Conservation (phyloP, 2,888 invertebrate species). For the Chydorus sphaericus region DNA sequence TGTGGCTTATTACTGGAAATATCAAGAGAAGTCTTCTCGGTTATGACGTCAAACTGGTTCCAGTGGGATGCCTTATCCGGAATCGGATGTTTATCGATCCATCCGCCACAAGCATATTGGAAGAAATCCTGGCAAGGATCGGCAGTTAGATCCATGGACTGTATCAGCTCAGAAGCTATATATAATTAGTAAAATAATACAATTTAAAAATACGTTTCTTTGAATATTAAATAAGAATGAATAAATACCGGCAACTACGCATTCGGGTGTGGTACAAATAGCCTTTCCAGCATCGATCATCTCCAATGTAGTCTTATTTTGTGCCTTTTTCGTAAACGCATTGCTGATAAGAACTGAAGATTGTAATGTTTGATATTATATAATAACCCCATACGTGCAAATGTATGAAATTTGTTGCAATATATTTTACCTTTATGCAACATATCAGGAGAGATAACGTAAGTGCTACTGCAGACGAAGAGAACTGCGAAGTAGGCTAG, state of each 20-base stretch:
- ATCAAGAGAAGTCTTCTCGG: slow-evolving; percentile 43
- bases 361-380: too few relatives aligned
- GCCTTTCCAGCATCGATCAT: slow-evolving; percentile 2
- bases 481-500: too few relatives aligned
- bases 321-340: too few relatives aligned
- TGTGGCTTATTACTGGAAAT: too few relatives aligned
- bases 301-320: too few relatives aligned
- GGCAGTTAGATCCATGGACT: slow-evolving; percentile 26
- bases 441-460: too few relatives aligned
- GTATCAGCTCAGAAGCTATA: slow-evolving; percentile 22
- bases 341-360: too few relatives aligned
- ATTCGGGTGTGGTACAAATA: slow-evolving; percentile 13
- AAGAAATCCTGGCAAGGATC: slow-evolving; percentile 36
- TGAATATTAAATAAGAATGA: background rate
- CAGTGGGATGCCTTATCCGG: slow-evolving; percentile 28
- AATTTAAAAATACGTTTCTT: background rate
- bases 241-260: slow-evolving; percentile 12
- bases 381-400: too few relatives aligned
- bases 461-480: too few relatives aligned
- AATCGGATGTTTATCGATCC: slow-evolving; percentile 29
- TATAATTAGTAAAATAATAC: background rate
- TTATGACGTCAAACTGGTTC: slow-evolving; percentile 46
- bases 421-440: too few relatives aligned
- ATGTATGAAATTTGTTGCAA: too few relatives aligned
- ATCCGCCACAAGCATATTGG: slow-evolving; percentile 34